A percentile compares a stretch with the other conserved stretches of the same genome.
phyloP scores from a whole-genome alignment of 2,888 invertebrate genomes.

The Argyra leucocephala region DNA sequence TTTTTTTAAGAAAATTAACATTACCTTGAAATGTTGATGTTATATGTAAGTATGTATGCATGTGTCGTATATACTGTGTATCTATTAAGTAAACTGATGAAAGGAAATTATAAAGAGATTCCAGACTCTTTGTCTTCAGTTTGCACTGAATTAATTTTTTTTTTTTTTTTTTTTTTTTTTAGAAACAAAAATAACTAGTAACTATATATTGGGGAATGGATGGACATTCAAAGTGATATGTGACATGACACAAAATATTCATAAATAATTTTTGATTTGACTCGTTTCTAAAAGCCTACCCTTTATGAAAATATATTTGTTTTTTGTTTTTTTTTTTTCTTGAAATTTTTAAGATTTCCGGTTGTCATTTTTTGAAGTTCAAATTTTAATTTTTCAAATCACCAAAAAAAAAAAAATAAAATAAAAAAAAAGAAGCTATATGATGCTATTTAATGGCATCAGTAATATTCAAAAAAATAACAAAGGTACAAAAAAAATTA shows the following conservation, averaged over 20 bases:
- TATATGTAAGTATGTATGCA: no score
- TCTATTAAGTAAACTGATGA: no score
- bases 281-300: no score
- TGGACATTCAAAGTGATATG: background rate
- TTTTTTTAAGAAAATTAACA: background rate
- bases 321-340: no score
- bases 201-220: background rate
- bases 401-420: no score
- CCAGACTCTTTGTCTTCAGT: background rate
- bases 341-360: background rate
- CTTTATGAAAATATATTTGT: no score
- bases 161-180: background rate
- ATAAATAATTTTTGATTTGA: background rate
- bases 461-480: background rate
- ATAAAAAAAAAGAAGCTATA: no score
- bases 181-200: background rate
- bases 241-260: background rate
- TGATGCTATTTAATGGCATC: background rate
- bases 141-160: background rate
- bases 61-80: no score
- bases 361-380: background rate
- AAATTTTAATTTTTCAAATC: no score
- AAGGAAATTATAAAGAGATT: background rate
- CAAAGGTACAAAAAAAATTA: no score
- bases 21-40: background rate